phyloP scores from a whole-genome alignment of 2,888 invertebrate species.

The Pollenia angustigena region DNA sequence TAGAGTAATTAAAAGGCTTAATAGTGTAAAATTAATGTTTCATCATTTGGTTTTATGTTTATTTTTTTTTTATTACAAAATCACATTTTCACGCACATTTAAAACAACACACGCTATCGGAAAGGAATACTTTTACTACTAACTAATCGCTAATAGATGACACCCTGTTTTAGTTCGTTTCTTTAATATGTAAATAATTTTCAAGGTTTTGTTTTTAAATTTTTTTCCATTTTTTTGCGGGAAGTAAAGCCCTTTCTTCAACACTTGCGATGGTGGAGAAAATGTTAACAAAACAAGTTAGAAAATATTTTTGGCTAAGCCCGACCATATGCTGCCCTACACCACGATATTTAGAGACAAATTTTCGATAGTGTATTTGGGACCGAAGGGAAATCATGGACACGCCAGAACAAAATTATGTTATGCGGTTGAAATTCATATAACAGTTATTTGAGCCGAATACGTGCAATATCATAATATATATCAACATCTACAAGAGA shows the following conservation, averaged over 20 bases:
- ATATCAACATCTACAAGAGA: too few relatives aligned
- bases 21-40: slow-evolving; percentile 7
- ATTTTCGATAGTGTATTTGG: too few relatives aligned
- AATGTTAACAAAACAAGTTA: too few relatives aligned
- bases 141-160: background rate
- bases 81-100: slow-evolving; percentile 4
- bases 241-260: slow-evolving; percentile 29
- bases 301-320: too few relatives aligned
- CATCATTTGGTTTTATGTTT: background rate
- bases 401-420: too few relatives aligned
- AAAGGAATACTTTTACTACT: background rate
- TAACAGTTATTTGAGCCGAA: too few relatives aligned
- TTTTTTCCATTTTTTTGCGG: background rate
- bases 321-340: too few relatives aligned
- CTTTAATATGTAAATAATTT: slow-evolving; percentile 48
- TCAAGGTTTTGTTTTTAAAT: slow-evolving; percentile 50
- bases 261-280: too few relatives aligned
- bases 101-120: background rate
- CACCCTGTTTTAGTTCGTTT: slow-evolving; percentile 33
- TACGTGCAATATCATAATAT: too few relatives aligned
- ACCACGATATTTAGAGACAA: too few relatives aligned
- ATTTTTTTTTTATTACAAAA: background rate
- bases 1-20: slow-evolving; percentile 20
- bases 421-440: too few relatives aligned
- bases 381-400: too few relatives aligned